Conservation (phyloP, 1,140 invertebrate species). For the Arctopsyche grandis region DNA sequence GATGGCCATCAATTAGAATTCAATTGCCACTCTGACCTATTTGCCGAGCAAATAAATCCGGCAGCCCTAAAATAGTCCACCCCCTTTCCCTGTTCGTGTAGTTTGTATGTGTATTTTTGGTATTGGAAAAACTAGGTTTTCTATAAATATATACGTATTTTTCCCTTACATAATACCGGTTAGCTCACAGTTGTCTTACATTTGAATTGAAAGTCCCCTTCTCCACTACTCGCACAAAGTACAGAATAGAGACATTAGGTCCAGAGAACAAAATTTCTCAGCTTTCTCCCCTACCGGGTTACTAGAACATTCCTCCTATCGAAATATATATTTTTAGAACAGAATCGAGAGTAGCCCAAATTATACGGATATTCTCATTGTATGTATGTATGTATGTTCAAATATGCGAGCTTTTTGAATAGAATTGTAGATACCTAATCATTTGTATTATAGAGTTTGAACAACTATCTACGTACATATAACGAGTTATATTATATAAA, state of each 20-base stretch:
- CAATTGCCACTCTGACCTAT: slow-evolving; percentile 20
- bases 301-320: slow-evolving; percentile 7
- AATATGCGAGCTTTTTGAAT: too few relatives aligned
- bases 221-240: background rate
- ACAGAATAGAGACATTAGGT: slow-evolving; percentile 46
- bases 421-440: too few relatives aligned
- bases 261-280: slow-evolving; percentile 27
- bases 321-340: background rate
- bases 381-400: too few relatives aligned
- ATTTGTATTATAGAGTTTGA: too few relatives aligned
- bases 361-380: too few relatives aligned
- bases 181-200: slow-evolving; percentile 45
- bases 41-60: background rate
- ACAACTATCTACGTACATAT: too few relatives aligned
- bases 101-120: background rate
- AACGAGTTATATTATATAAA: too few relatives aligned
- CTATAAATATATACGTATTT: background rate
- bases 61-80: background rate
- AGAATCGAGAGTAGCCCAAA: too few relatives aligned
- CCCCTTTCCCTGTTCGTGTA: background rate
- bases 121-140: background rate
- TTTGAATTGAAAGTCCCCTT: slow-evolving; percentile 43
- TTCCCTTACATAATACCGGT: slow-evolving; percentile 38
- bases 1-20: slow-evolving; percentile 12
- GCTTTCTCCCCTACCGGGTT: slow-evolving; percentile 27